Evolutionary conservation across 2,797 vertebrate genomes (phyloP).

Genomic region (Chrosomus eos): DNA sequence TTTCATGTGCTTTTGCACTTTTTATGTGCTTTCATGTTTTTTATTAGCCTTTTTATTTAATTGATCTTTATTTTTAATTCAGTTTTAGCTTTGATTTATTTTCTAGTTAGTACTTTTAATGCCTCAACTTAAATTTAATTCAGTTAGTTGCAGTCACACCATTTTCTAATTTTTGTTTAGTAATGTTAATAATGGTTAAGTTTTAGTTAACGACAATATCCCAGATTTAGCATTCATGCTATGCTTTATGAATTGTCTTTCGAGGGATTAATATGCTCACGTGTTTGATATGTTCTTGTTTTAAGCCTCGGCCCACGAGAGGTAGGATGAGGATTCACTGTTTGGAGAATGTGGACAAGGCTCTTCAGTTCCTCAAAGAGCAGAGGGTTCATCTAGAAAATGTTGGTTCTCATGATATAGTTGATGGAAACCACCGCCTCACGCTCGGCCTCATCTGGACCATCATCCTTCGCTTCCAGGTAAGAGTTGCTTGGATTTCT

Average conservation of each 20-base stretch:
- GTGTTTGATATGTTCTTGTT: constrained; percentile 15
- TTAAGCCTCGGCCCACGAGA: constrained; percentile 87
- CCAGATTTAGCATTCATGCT: not conserved
- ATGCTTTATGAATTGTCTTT: not conserved
- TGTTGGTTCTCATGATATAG: constrained; percentile 94
- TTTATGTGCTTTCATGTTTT: no score
- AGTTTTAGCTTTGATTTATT: not conserved
- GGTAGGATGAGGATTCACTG: constrained; percentile 95
- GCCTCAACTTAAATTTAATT: not conserved
- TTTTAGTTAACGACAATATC: not conserved
- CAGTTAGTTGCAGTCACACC: not conserved
- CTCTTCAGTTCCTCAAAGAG: constrained; percentile 93
- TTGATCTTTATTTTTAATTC: not conserved
- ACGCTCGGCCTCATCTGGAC: constrained; percentile 95
- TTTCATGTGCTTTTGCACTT: no score
- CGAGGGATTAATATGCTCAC: not conserved
- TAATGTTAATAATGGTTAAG: not conserved
- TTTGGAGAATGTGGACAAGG: constrained; percentile 94
- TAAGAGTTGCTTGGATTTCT: constrained; percentile 55
- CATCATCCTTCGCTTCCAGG: constrained; percentile 95
- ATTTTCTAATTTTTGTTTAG: not conserved
- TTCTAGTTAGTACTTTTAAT: not conserved
- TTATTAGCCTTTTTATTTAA: not conserved
- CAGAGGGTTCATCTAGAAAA: constrained; percentile 95
- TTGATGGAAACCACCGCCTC: constrained; percentile 93